Conservation (phyloP, 1,140 invertebrate genomes). For the Belonocnema kinseyi region DNA sequence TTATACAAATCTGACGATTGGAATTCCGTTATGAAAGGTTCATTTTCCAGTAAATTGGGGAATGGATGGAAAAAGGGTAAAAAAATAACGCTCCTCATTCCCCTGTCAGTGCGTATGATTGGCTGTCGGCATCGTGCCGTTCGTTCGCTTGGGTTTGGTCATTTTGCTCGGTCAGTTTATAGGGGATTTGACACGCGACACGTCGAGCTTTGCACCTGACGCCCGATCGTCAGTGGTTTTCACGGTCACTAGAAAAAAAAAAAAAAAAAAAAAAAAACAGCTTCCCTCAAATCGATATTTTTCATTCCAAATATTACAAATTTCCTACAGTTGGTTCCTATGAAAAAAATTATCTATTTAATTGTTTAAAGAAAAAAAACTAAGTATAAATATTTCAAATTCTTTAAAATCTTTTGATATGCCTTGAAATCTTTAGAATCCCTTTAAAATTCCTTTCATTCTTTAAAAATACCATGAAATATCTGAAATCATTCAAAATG, state of each 20-base stretch:
- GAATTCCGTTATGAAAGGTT: background rate
- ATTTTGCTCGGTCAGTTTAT: constrained; percentile 62
- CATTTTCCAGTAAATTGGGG: constrained; percentile 27
- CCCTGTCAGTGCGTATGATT: constrained; percentile 62
- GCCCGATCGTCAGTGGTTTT: constrained; percentile 66
- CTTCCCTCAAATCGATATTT: background rate
- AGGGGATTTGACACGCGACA: constrained; percentile 66
- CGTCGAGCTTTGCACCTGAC: constrained; percentile 67
- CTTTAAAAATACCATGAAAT: too few species aligned
- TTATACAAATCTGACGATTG: constrained; percentile 16
- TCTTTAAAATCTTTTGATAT: too few species aligned
- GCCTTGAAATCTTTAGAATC: too few species aligned
- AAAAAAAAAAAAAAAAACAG: background rate
- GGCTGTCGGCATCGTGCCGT: constrained; percentile 54
- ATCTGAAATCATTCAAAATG: too few species aligned
- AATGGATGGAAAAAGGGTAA: constrained; percentile 36
- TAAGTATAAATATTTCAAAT: too few species aligned
- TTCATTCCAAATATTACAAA: background rate
- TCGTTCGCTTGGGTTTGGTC: constrained; percentile 60
- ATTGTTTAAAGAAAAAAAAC: too few species aligned
- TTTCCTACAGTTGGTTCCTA: too few species aligned
- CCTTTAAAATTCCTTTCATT: too few species aligned
- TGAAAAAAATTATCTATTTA: too few species aligned
- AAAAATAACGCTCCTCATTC: constrained; percentile 48
- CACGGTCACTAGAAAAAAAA: constrained; percentile 57